Base-by-base conservation (phyloP, 2,888 invertebrate species). In the Drosophila colorata region DNA sequence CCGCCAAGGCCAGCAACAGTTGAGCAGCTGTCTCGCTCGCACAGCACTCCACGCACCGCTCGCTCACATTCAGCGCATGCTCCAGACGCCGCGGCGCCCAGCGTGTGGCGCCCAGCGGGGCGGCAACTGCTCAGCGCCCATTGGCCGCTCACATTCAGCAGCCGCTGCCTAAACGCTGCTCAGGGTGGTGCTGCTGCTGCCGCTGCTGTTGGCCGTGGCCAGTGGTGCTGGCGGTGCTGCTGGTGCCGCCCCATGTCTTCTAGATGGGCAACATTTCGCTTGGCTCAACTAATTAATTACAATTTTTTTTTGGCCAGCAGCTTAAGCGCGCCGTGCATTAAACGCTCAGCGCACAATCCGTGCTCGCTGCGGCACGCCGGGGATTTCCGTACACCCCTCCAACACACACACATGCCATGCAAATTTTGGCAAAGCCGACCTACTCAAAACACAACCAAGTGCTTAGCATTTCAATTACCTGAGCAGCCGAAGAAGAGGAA, bases 81-180 rank as follows among this genome's bases (percentile, higher is more conserved):
- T 11, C 18, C 40, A 33, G 35, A 9, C 41, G 18, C 33, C 43
- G 40, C 5, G 11, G 13, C 44, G 28, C n/a, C 43, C 14, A 16
- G 37, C n/a, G 13, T 25, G 37, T 18, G 48, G 13, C 31, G 31
- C 31, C 18, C 47, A 31, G 28, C 23, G 77, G 81, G 64, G 78
- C 25, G 18, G n/a, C n/a, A 0, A n/a, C 43, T 28, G 44, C 49
- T 44, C 16, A 0, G 18, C 47, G 20, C 23, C 41, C 25, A 84
- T 80, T 85, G 80, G 80, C 25, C 3, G 57, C 46, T 28, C 4
- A 14, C 11, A 81, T 59, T 81, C 82, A 80, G 80, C 58, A 6
- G 2, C 35, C 9, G 28, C 41, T n/a, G 49, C 57, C 5, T 20
- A 33, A 20, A 20, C 23, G 18, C 11, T 7, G 33, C 23, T 46